Evolutionary conservation across 2,113 vertebrate species (phyloP).

Genomic region (Toxotes jaculatrix): DNA sequence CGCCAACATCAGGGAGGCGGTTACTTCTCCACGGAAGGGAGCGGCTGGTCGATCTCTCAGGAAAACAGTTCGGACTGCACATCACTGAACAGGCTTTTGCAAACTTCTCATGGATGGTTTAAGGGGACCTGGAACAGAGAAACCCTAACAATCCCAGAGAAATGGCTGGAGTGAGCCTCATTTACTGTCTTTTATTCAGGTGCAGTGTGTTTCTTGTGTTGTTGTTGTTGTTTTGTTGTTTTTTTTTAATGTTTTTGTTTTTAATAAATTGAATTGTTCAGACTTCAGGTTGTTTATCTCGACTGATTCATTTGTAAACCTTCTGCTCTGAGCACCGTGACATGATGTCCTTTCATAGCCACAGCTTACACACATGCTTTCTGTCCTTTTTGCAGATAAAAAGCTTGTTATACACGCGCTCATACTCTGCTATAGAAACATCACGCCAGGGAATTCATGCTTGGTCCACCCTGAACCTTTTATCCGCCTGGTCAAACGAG

Average conservation of each 20-base stretch:
- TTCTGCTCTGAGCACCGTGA: neutral
- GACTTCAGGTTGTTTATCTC: neutral
- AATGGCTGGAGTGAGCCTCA: neutral
- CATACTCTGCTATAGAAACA: slow-evolving; percentile 23
- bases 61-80: slow-evolving; percentile 54
- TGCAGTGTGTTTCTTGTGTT: neutral
- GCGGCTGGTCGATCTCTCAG: slow-evolving; percentile 70
- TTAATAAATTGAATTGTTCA: slow-evolving; percentile 16
- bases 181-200: neutral
- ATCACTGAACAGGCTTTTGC: slow-evolving; percentile 37
- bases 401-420: slow-evolving; percentile 6
- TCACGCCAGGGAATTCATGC: slow-evolving; percentile 28
- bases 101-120: neutral
- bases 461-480: neutral
- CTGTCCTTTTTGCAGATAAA: neutral
- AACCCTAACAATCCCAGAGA: neutral
- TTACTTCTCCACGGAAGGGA: slow-evolving; percentile 76
- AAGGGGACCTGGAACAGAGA: too few relatives aligned
- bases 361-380: neutral
- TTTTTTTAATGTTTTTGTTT: slow-evolving; percentile 5
- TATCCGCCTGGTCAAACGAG: slow-evolving; percentile 50
- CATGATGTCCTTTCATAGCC: neutral
- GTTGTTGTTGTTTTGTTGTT: neutral
- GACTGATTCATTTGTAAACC: neutral
- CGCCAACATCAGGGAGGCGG: slow-evolving; percentile 87